Evolutionary conservation across 2,113 vertebrate species (phyloP).

Genomic region (Sander lucioperca): DNA sequence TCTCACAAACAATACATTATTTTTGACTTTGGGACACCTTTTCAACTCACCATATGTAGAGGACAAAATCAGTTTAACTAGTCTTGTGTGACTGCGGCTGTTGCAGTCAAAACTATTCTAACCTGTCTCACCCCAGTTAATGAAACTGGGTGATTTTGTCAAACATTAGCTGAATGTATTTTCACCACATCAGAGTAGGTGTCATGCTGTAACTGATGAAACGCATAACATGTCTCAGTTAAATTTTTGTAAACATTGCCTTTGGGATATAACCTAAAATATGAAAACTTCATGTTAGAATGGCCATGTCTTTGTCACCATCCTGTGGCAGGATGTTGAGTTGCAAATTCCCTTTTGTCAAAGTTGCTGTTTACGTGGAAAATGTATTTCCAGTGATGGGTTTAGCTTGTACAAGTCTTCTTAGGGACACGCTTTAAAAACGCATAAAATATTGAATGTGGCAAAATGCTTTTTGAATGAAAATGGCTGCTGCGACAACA

Average conservation of each 20-base stretch:
- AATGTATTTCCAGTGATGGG: neutral
- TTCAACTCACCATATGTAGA: neutral
- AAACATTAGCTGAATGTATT: neutral
- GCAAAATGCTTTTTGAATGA: neutral
- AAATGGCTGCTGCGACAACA: conserved; percentile 2
- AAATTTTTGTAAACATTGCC: neutral
- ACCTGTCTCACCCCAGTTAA: neutral
- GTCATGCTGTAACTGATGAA: neutral
- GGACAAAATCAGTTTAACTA: neutral
- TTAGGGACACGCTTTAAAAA: conserved; percentile 9
- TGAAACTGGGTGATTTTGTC: neutral
- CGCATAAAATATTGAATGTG: neutral
- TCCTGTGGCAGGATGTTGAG: conserved; percentile 27
- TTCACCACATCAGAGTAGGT: neutral
- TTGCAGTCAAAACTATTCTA: neutral
- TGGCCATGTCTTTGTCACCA: conserved; percentile 45
- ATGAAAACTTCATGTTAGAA: neutral
- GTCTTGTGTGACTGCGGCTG: neutral
- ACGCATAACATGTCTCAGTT: neutral
- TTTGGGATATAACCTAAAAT: neutral
- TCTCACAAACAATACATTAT: neutral
- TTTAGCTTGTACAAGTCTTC: neutral
- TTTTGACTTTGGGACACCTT: neutral
- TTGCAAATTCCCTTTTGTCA: conserved; percentile 9
- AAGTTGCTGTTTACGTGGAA: neutral